Conservation (phyloP, 2,113 vertebrate genomes). For the Vimba vimba region DNA sequence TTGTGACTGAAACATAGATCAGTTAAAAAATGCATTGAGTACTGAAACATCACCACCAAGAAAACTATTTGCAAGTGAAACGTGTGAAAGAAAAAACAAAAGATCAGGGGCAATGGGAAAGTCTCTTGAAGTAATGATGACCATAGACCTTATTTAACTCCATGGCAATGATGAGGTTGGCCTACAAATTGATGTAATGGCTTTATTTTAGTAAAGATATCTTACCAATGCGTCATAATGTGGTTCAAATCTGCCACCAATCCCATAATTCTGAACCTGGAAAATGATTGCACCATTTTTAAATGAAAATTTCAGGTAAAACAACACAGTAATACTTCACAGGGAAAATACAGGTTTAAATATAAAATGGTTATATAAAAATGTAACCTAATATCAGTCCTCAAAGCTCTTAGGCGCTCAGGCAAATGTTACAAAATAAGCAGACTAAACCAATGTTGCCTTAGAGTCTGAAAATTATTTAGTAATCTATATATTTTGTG, state of each 20-base stretch:
- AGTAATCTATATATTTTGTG: too few relatives aligned
- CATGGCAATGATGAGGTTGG: background rate
- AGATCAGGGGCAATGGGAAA: background rate
- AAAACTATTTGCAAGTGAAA: background rate
- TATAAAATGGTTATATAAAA: background rate
- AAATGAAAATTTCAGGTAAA: background rate
- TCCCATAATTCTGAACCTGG: conserved; percentile 58
- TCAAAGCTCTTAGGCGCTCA: background rate
- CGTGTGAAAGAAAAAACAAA: background rate
- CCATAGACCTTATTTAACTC: background rate
- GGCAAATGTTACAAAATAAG: background rate
- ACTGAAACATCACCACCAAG: background rate
- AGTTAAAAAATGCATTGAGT: too few relatives aligned
- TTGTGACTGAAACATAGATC: too few relatives aligned
- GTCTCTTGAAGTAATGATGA: background rate
- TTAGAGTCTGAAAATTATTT: too few relatives aligned
- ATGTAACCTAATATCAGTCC: background rate
- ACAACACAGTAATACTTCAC: background rate
- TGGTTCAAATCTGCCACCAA: conserved; percentile 54
- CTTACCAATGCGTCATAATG: conserved; percentile 52
- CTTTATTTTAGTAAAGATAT: background rate
- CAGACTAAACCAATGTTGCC: background rate
- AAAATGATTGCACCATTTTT: background rate
- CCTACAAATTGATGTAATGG: background rate
- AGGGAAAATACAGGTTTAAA: background rate